Conservation (phyloP, 2,888 invertebrate species). For the Cancer borealis region DNA sequence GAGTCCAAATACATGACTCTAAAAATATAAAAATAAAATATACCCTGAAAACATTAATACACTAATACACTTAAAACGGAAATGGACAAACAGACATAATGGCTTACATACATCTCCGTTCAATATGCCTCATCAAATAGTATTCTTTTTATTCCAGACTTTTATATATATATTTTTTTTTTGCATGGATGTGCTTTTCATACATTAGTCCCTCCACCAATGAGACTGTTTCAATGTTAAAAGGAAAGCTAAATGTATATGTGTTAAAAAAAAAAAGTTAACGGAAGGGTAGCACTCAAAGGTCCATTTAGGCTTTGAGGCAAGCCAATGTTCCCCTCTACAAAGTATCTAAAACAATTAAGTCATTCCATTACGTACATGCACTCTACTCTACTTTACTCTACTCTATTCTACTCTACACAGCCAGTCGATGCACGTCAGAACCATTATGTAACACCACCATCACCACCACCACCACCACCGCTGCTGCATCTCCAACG, state of each 20-base stretch:
- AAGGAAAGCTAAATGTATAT: background rate
- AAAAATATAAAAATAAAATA: too few species aligned
- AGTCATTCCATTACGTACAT: background rate
- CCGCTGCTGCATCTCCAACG: too few species aligned
- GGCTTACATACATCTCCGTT: background rate
- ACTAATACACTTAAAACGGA: background rate
- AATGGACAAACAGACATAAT: background rate
- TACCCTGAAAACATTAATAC: too few species aligned
- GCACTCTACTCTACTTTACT: too few species aligned
- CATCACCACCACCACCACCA: too few species aligned
- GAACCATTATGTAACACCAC: too few species aligned
- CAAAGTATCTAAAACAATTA: constrained; percentile 20
- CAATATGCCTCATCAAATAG: background rate
- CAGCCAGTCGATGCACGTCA: too few species aligned
- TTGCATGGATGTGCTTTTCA: background rate
- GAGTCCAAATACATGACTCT: background rate
- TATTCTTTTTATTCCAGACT: background rate
- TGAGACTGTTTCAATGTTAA: background rate
- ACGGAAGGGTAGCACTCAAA: constrained; percentile 20
- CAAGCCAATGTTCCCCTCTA: background rate
- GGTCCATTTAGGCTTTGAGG: background rate
- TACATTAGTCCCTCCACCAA: background rate
- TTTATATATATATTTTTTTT: too few species aligned
- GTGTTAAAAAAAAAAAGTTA: background rate
- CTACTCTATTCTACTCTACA: too few species aligned